Evolutionary conservation across 2,888 invertebrate genomes (phyloP).

Genomic region (Cheiracanthium punctorium): DNA sequence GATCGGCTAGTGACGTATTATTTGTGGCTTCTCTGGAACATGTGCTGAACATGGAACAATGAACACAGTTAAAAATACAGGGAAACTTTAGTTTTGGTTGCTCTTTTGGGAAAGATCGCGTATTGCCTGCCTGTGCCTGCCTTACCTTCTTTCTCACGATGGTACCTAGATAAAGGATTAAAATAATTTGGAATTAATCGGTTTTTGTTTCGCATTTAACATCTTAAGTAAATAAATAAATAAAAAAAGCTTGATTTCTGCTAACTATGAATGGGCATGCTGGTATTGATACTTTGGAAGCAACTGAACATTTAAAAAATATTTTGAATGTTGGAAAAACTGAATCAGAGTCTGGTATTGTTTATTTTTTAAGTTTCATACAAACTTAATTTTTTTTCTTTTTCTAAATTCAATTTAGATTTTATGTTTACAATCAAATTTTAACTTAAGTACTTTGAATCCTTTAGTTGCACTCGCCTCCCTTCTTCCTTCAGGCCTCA

Average conservation of each 20-base stretch:
- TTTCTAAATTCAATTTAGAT: no score
- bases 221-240: no score
- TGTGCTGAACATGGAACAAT: no score
- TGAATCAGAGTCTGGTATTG: constrained; percentile 57
- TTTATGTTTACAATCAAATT: no score
- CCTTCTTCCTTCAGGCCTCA: no score
- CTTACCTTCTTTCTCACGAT: neutral
- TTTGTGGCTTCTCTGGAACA: no score
- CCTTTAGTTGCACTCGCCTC: no score
- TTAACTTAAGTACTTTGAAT: no score
- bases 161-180: neutral
- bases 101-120: neutral
- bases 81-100: neutral
- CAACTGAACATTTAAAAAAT: constrained; percentile 69
- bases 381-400: no score
- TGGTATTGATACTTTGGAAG: constrained; percentile 64
- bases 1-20: no score
- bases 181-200: neutral
- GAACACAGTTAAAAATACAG: neutral
- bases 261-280: constrained; percentile 69
- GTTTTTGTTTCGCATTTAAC: neutral
- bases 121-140: neutral
- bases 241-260: neutral
- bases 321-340: constrained; percentile 69
- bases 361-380: no score